These are phyloP conservation scores for Bombus fervidus DNA, from an alignment of 1,140 invertebrate genomes.

Conservation along the genomic window DNA sequence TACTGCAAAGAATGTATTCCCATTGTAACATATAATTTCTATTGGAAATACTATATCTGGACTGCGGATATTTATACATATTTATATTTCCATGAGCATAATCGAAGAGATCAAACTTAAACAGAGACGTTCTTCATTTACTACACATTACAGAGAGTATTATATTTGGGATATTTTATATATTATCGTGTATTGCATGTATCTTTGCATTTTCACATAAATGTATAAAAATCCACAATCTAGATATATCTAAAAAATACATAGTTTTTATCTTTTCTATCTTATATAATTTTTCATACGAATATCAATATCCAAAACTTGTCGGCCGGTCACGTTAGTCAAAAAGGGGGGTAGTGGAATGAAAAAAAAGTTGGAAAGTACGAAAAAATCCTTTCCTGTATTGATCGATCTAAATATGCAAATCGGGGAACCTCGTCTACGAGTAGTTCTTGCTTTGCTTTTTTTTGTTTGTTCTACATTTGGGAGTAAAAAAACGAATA, in stretches of 20 bases:
- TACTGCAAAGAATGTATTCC: background rate
- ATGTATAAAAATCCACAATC: background rate
- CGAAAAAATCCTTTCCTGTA: constrained; percentile 58
- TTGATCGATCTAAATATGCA: constrained; percentile 48
- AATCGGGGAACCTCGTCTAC: constrained; percentile 41
- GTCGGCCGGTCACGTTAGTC: constrained; percentile 3
- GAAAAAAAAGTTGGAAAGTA: constrained; percentile 59
- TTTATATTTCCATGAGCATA: background rate
- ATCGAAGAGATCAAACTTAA: background rate
- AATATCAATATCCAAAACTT: background rate
- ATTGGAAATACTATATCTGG: background rate
- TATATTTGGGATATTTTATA: background rate
- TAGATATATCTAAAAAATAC: background rate
- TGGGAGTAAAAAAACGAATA: constrained; percentile 18
- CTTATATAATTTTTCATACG: background rate
- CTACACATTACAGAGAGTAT: background rate
- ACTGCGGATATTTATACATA: background rate
- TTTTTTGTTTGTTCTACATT: constrained; percentile 33
- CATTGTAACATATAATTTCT: background rate
- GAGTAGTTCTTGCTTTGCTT: constrained; percentile 19
- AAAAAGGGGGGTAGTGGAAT: constrained; percentile 29
- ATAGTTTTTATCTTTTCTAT: background rate
- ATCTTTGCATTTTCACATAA: background rate
- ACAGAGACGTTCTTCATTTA: background rate
- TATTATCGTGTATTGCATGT: background rate